These are phyloP conservation scores for Hirudo medicinalis DNA, from an alignment of 1,140 invertebrate genomes.

Conservation along the genomic window DNA sequence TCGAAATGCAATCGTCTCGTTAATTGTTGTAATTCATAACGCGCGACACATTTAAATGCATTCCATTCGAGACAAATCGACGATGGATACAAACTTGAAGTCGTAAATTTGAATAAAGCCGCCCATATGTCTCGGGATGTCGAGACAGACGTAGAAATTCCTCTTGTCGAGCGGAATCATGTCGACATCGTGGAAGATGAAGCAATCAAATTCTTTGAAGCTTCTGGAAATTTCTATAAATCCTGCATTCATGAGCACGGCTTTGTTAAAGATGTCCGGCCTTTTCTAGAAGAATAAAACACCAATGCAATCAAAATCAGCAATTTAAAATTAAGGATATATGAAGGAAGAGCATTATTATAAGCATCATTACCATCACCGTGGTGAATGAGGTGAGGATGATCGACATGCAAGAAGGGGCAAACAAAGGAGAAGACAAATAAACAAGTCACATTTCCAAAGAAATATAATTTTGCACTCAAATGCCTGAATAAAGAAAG, in stretches of 20 bases:
- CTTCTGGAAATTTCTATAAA: slow-evolving; percentile 21
- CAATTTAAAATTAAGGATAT: too few species aligned
- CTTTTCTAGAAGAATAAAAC: slow-evolving; percentile 3
- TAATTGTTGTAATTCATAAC: too few species aligned
- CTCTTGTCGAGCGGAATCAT: slow-evolving; percentile 26
- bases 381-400: not conserved
- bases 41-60: too few species aligned
- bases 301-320: not conserved
- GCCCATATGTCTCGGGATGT: slow-evolving; percentile 24
- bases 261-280: slow-evolving; percentile 23
- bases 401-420: not conserved
- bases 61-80: too few species aligned
- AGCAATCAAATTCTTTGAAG: slow-evolving; percentile 24
- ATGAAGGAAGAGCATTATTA: too few species aligned
- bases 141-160: slow-evolving; percentile 27
- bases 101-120: slow-evolving; percentile 25
- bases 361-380: too few species aligned
- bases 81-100: slow-evolving; percentile 13
- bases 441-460: too few species aligned
- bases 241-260: slow-evolving; percentile 25
- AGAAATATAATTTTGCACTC: too few species aligned
- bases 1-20: too few species aligned
- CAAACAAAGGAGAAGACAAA: too few species aligned
- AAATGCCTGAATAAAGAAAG: too few species aligned
- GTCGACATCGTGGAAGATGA: slow-evolving; percentile 30